A percentile compares a stretch with the other conserved stretches of the same genome.
Evolutionary conservation across 2,113 vertebrate genomes (phyloP).

Genomic region (Gymnorhina tibicen): DNA sequence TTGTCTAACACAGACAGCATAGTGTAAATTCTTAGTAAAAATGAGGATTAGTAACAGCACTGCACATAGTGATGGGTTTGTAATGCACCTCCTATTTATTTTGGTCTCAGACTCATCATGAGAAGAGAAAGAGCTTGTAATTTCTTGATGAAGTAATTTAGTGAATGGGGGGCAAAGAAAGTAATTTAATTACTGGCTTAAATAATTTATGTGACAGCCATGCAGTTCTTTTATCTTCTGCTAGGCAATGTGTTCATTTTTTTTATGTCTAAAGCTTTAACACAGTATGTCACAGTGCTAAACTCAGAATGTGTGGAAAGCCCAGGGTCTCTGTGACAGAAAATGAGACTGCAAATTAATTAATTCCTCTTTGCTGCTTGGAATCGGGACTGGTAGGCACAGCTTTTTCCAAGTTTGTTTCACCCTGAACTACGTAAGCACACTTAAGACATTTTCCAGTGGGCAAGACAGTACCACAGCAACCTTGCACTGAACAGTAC

Average conservation of each 20-base stretch:
- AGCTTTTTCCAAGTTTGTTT: background rate
- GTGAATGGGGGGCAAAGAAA: background rate
- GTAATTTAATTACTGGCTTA: background rate
- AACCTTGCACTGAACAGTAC: background rate
- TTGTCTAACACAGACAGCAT: background rate
- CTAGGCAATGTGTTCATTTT: background rate
- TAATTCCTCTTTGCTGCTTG: background rate
- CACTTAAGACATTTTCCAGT: background rate
- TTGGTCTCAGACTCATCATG: background rate
- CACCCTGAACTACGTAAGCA: background rate
- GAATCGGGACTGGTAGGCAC: background rate
- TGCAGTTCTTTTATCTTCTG: constrained; percentile 2
- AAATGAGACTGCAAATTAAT: background rate
- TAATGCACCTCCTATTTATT: background rate
- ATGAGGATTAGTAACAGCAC: background rate
- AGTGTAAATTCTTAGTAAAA: background rate
- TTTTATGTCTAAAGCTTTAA: background rate
- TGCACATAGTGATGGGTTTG: background rate
- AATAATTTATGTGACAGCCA: constrained; percentile 1
- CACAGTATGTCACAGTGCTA: background rate
- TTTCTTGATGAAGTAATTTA: constrained; percentile 26
- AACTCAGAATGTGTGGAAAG: background rate
- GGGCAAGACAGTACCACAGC: background rate
- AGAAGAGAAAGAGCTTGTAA: background rate
- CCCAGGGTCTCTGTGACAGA: background rate